These are phyloP conservation scores for Puffinus mauretanicus DNA, from an alignment of 2,113 vertebrate genomes.

Conservation along the genomic window DNA sequence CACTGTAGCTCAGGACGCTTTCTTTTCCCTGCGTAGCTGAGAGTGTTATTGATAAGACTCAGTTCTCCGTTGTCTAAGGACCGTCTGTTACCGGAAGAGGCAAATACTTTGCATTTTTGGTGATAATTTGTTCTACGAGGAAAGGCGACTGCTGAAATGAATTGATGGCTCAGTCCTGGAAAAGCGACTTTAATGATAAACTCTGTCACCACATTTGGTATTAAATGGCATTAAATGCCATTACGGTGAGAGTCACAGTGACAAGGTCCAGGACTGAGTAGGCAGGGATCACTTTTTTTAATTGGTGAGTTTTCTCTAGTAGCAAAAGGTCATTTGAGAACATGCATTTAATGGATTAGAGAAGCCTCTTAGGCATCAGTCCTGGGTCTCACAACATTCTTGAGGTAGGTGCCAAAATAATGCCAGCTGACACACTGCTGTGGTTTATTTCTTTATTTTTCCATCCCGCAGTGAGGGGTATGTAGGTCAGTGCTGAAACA, in stretches of 20 bases:
- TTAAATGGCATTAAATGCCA: not conserved
- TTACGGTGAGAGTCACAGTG: not conserved
- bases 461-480: not conserved
- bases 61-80: constrained; percentile 23
- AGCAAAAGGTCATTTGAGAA: constrained; percentile 16
- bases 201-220: not conserved
- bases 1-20: not conserved
- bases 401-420: not conserved
- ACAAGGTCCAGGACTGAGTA: not conserved
- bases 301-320: not conserved
- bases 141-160: constrained; percentile 16
- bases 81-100: constrained; percentile 42
- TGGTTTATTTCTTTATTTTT: constrained; percentile 27
- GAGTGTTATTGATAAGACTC: constrained; percentile 52
- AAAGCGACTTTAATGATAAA: not conserved
- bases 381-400: not conserved
- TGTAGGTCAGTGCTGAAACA: not conserved
- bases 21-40: not conserved
- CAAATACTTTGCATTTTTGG: constrained; percentile 34
- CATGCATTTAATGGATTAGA: not conserved
- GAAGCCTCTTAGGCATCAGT: not conserved
- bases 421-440: not conserved
- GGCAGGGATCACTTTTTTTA: not conserved
- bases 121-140: constrained; percentile 20
- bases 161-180: not conserved